Base-by-base conservation (phyloP, 2,113 vertebrate species). In the Hypomesus transpacificus region DNA sequence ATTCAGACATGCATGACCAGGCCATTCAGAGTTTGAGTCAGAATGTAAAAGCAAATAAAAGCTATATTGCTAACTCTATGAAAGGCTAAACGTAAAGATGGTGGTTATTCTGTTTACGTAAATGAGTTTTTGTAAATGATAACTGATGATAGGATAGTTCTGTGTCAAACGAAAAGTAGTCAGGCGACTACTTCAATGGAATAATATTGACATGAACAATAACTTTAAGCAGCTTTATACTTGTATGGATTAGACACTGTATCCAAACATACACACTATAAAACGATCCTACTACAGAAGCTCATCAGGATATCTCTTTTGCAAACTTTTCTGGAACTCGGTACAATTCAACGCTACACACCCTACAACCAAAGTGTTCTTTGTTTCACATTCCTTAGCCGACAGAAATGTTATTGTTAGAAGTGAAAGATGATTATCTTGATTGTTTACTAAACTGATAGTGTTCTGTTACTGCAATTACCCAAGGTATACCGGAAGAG, bases 381-480 rank as follows among this genome's bases (percentile, higher is more conserved):
- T 78, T 68, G 70, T 82, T 82, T 51, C 17, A 53, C 34, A 69
- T 71, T 58, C 71, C 69, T 67, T 64, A 34, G 24, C 6, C 1
- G 14, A 22, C 34, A 39, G 13, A 18, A 54, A 56, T 51, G 31
- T 71, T n/a, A 53, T 60, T 52, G n/a, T n/a, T 22, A 60, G 58
- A 77, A 77, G 58, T 62, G 1, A 66, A 63, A 78, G 75, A 75
- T 82, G 46, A 21, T 39, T 75, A 75, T 78, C 77, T 78, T 81
- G 78, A 81, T 81, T 78, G 70, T 63, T 69, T 31, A 79, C 20
- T 51, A 72, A 77, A 86, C 76, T 46, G 77, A 24, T 21, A 53
- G 58, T 69, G 57, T 58, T 56, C 11, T 14, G 31, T 71, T 64
- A 60, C 52, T 28, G 7, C 62, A 77, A 75, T 76, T 62, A 73